Evolutionary conservation across 2,888 invertebrate species (phyloP).

Genomic region (Drosophila nigricruria): DNA sequence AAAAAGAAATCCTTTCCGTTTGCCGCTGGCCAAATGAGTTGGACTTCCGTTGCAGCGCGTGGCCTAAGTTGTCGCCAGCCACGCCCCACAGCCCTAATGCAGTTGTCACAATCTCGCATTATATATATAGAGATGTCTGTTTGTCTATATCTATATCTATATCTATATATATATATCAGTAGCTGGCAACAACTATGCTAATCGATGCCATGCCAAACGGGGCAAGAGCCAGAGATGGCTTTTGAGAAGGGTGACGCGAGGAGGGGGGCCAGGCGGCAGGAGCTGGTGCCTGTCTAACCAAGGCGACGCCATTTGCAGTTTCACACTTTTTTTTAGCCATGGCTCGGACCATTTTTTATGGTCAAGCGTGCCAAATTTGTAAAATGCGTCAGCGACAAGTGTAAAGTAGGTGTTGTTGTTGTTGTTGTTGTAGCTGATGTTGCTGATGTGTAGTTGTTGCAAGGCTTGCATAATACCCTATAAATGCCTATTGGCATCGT

Average conservation of each 20-base stretch:
- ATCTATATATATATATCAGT: conserved; percentile 26
- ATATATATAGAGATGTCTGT: conserved; percentile 6
- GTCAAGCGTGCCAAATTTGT: conserved; percentile 79
- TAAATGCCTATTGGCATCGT: conserved; percentile 23
- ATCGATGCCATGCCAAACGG: conserved; percentile 69
- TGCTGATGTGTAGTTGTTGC: conserved; percentile 46
- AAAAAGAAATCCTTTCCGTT: conserved; percentile 80
- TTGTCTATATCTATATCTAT: conserved; percentile 14
- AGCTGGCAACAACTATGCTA: conserved; percentile 72
- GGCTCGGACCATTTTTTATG: conserved; percentile 75
- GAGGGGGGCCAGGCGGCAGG: neutral
- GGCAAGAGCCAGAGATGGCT: conserved; percentile 64
- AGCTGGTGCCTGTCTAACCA: conserved; percentile 60
- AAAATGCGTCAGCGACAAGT: conserved; percentile 78
- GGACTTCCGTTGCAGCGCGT: conserved; percentile 78
- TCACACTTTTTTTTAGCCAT: conserved; percentile 73
- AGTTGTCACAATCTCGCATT: conserved; percentile 55
- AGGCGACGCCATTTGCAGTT: conserved; percentile 80
- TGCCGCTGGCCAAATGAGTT: conserved; percentile 75
- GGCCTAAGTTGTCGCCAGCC: conserved; percentile 49
- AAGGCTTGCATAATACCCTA: conserved; percentile 65
- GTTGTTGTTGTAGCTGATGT: conserved; percentile 28
- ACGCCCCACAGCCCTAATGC: conserved; percentile 66
- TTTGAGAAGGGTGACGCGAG: neutral
- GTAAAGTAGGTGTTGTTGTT: conserved; percentile 59